Conservation (phyloP, 1,140 invertebrate genomes). For the Coptotermes formosanus region DNA sequence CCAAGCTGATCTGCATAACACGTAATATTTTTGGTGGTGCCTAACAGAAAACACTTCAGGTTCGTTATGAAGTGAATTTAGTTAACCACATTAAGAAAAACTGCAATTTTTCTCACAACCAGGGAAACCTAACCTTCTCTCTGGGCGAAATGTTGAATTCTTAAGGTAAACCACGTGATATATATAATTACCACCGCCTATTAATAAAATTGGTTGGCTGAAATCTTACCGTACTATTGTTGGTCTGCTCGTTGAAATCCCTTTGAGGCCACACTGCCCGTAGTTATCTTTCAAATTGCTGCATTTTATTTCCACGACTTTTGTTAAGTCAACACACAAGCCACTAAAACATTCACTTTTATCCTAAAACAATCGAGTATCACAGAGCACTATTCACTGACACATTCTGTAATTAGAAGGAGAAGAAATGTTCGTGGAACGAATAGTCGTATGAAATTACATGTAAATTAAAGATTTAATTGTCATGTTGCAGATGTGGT, state of each 20-base stretch:
- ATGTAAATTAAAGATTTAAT: background rate
- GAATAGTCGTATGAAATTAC: background rate
- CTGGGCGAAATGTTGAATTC: no score
- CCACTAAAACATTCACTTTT: background rate
- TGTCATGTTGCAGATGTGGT: background rate
- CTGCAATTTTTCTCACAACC: no score
- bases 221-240: background rate
- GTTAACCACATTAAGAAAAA: no score
- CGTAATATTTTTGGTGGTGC: no score
- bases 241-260: background rate
- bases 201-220: no score
- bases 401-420: background rate
- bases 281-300: background rate
- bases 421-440: background rate
- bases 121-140: no score
- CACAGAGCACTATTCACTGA: background rate
- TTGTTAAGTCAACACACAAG: background rate
- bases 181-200: no score
- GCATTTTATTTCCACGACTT: background rate
- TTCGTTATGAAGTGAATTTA: no score
- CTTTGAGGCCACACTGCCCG: background rate
- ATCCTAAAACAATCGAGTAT: background rate
- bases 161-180: no score
- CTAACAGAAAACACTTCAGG: no score
- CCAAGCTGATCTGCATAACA: no score